Base-by-base conservation (phyloP, 2,797 vertebrate genomes). In the Smutsia temminckii region DNA sequence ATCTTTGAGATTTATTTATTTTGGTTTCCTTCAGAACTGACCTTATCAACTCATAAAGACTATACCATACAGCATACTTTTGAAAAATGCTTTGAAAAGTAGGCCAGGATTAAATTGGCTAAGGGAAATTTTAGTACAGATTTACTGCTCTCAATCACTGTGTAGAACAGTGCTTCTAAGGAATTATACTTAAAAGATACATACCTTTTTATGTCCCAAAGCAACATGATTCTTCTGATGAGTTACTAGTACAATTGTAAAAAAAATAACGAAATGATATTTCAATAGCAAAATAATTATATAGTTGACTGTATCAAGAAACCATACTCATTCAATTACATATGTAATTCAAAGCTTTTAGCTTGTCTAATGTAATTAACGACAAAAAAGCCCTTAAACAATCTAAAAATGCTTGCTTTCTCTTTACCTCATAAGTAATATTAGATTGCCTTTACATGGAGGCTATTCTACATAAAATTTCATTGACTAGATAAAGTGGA, bases 201-300 rank as follows among this genome's bases (percentile, higher is more conserved):
- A 20, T 51, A 53, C 42, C 0, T 79, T 71, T 95, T 79, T 40
- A 40, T 94, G 17, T 12, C 16, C 16, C 18, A 75, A 85, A 91
- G 5, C 20, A 88, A 71, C 79, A 42, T 68, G 46, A 90, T 66
- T 93, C 57, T 88, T 93, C 69, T 77, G 11, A 79, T 83, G 25
- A 80, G 85, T 84, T 87, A 78, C 5, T 57, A 61, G 51, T 69
- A 66, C 3, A 46, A 46, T 20, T 37, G 4, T 14, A 74, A 89
- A 71, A 89, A 61, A 69, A 51, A 91, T 18, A 92, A 89, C 77
- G 66, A 94, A 75, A 16, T 53, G 25, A 61, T 84, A 84, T 93
- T 91, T 94, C 88, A 95, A 71, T 85, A 93, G 34, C 80, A 87
- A 80, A 84, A 81, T 96, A 88, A 94, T 95, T 91, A 87, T 55